These are phyloP conservation scores for Alca torda DNA, from an alignment of 2,797 vertebrate genomes.

Conservation along the genomic window DNA sequence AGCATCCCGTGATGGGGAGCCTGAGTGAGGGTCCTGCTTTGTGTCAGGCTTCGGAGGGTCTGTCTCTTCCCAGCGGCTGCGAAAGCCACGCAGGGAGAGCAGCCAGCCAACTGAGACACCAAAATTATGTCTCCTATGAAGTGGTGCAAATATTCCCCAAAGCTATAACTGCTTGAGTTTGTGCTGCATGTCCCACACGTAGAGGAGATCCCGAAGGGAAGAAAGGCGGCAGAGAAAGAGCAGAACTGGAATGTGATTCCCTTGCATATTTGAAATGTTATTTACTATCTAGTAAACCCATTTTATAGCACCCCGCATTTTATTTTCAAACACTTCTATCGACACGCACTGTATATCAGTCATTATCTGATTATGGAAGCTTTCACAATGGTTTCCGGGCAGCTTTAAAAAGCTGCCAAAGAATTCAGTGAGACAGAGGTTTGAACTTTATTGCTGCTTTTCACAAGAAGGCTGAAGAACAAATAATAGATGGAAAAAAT, in stretches of 20 bases:
- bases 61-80: not conserved
- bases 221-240: not conserved
- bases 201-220: not conserved
- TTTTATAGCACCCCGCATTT: slow-evolving; percentile 56
- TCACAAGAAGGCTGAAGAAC: not conserved
- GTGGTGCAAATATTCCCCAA: not conserved
- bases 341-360: slow-evolving; percentile 49
- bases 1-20: not conserved
- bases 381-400: slow-evolving; percentile 52
- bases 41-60: not conserved
- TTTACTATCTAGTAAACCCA: slow-evolving; percentile 58
- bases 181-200: not conserved
- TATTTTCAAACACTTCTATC: slow-evolving; percentile 50
- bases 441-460: slow-evolving; percentile 39
- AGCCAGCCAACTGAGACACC: not conserved
- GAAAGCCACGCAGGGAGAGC: not conserved
- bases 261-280: slow-evolving; percentile 53
- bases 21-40: not conserved
- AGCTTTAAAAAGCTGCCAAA: slow-evolving; percentile 53
- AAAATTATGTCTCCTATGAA: not conserved
- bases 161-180: not conserved
- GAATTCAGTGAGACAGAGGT: slow-evolving; percentile 28
- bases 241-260: slow-evolving; percentile 46
- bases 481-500: not conserved
- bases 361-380: slow-evolving; percentile 54